A percentile compares a stretch with the other conserved stretches of the same genome.
Evolutionary conservation across 2,888 invertebrate species (phyloP).

Genomic region (Apotomis capreana): DNA sequence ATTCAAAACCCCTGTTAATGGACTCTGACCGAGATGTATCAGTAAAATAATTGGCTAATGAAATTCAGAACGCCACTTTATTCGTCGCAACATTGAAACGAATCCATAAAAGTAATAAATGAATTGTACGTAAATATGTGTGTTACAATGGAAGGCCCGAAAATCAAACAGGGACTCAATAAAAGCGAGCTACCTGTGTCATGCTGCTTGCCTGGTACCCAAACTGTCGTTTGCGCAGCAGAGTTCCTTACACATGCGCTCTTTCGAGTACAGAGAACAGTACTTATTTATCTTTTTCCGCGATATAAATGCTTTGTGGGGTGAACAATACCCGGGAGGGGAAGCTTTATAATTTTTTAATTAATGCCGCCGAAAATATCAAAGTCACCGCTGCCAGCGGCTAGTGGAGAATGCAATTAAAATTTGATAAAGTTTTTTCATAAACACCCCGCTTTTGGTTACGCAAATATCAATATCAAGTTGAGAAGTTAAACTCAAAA

Average conservation of each 20-base stretch:
- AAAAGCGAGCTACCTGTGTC: conserved; percentile 77
- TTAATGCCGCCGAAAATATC: conserved; percentile 82
- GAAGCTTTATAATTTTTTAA: conserved; percentile 84
- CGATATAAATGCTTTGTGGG: conserved; percentile 71
- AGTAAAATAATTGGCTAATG: not conserved
- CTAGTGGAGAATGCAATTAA: conserved; percentile 75
- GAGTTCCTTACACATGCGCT: conserved; percentile 2
- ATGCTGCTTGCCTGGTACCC: conserved; percentile 35
- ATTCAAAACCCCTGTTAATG: not conserved
- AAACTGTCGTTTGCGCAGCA: conserved; percentile 14
- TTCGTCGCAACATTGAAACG: conserved; percentile 8
- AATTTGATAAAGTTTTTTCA: conserved; percentile 68
- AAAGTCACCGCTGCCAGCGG: conserved; percentile 75
- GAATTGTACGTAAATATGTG: conserved; percentile 52
- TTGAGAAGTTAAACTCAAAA: conserved; percentile 24
- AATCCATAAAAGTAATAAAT: conserved; percentile 37
- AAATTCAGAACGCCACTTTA: not conserved
- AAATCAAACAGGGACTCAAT: conserved; percentile 80
- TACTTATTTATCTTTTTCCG: conserved; percentile 79
- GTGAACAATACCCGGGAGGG: conserved; percentile 67
- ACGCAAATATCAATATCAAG: conserved; percentile 42
- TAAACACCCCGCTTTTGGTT: conserved; percentile 64
- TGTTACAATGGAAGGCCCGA: conserved; percentile 69
- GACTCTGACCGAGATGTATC: not conserved
- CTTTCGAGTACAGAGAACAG: not conserved